Base-by-base conservation (phyloP, 2,113 vertebrate species). In the Pagrus major region DNA sequence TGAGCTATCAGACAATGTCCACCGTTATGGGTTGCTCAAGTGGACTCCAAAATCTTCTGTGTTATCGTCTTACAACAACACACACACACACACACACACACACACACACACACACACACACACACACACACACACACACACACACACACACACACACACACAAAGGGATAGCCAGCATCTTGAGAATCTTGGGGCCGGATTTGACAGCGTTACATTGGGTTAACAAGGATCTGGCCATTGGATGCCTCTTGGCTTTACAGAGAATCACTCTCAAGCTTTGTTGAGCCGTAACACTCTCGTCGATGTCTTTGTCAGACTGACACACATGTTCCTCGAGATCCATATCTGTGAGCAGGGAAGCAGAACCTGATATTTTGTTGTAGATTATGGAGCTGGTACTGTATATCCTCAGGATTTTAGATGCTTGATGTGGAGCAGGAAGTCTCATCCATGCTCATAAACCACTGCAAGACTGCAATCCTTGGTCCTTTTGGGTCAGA, bases 191-290 rank as follows among this genome's bases (percentile, higher is more conserved):
- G 31, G 68, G 67, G 58, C 76, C 63, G 78, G 74, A 81, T 84
- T 80, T 84, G 55, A 67, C 64, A 35, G 80, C 3, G 35, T 83
- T 78, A 78, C 18, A 47, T 23, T 47, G 59, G 81, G 81, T 86
- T 75, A 91, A 78, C 82, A 66, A 35, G 51, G 72, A 71, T 74
- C 65, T 65, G 63, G 46, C 44, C 44, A 31, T 65, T 69, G 55
- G 64, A 88, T 80, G 76, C 76, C 63, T 64, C 67, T 33, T 46
- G 81, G 80, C 80, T 92, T 92, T 89, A 71, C 76, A 55, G 76
- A 71, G 85, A 71, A 71, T 84, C 67, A 59, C 31, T 60, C 29
- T 39, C 39, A 44, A 67, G 70, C 76, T 83, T 84, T 73, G 70
- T 74, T 87, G 81, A 93, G 82, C 76, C 3, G 16, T 70, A 65